These are phyloP conservation scores for Troides aeacus DNA, from an alignment of 2,888 invertebrate genomes.

Conservation along the genomic window DNA sequence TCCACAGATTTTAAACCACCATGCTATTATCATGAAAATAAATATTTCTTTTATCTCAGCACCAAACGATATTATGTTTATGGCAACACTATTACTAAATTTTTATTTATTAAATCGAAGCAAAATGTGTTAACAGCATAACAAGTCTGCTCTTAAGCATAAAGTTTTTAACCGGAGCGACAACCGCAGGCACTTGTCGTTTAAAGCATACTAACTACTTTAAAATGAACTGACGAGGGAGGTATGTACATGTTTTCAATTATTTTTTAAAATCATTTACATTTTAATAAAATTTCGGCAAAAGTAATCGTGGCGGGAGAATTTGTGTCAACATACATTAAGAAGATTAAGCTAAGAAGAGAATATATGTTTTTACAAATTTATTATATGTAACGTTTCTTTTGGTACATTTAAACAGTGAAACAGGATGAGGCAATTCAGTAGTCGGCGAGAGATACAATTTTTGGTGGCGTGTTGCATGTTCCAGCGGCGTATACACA, in stretches of 20 bases:
- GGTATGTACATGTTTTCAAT: not conserved
- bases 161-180: conserved; percentile 3
- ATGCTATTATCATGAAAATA: too few species aligned
- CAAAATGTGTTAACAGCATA: not conserved
- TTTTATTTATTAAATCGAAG: not conserved
- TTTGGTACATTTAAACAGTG: not conserved
- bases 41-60: too few species aligned
- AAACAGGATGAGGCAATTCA: not conserved
- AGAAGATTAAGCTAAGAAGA: too few species aligned
- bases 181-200: conserved; percentile 12
- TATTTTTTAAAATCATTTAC: too few species aligned
- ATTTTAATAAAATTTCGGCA: too few species aligned
- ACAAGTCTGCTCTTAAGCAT: not conserved
- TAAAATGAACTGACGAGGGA: not conserved
- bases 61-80: too few species aligned
- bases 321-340: too few species aligned
- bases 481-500: conserved; percentile 23
- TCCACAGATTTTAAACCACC: too few species aligned
- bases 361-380: too few species aligned
- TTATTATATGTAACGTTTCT: too few species aligned
- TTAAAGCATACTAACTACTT: conserved; percentile 26
- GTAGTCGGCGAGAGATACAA: conserved; percentile 4
- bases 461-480: conserved; percentile 20
- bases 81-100: not conserved
- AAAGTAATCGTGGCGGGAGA: too few species aligned